Evolutionary conservation across 2,888 invertebrate genomes (phyloP), one percentile per base, ranked within the genome.

Genomic region (Orchesella flavescens): DNA sequence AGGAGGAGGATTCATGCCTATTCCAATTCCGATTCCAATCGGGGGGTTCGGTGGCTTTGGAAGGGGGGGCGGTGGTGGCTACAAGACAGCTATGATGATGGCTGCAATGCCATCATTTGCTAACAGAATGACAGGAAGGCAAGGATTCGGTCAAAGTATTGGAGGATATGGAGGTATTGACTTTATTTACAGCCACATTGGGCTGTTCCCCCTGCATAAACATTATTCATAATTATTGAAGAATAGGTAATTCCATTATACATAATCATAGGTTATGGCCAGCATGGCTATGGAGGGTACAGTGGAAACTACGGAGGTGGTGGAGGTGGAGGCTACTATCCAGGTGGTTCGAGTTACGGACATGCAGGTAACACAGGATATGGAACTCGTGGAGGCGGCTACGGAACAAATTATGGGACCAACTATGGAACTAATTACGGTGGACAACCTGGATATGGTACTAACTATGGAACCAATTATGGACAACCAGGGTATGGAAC

Each of bases 61-160:
- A 9, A 81, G 83, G 1, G 63, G 80, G 13, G 83, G 79, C 13
- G 85, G 87, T 1, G 81, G 84, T n/a, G 83, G 83, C 72, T 86
- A 84, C 68, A 87, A 87, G 73, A 84, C 88, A 1, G 85, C 87
- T 0, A 84, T 88, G 86, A 21, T 87, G 12, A 84, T 88, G 86
- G 86, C 86, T 0, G 86, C 88, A 9, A 79, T 88, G 57, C 88
- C 88, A 2, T 63, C 63, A 15, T 84, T 85, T 24, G 87, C 87
- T 3, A 85, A 83, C 66, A 73, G 85, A 17, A 43, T 85, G 4
- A 75, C 68, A 5, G 61, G 65, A 21, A 75, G 73, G 3, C 69
- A 72, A 17, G 84, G 79, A n/a, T 86, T 84, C 74, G 84, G 84
- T 9, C 72, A 74, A 17, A 71, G 82, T 13, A 43, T 76, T 23